A percentile compares a stretch with the other conserved stretches of the same genome.
These are phyloP conservation scores for Clunio marinus DNA, from an alignment of 2,888 invertebrate species.

Conservation along the genomic window DNA sequence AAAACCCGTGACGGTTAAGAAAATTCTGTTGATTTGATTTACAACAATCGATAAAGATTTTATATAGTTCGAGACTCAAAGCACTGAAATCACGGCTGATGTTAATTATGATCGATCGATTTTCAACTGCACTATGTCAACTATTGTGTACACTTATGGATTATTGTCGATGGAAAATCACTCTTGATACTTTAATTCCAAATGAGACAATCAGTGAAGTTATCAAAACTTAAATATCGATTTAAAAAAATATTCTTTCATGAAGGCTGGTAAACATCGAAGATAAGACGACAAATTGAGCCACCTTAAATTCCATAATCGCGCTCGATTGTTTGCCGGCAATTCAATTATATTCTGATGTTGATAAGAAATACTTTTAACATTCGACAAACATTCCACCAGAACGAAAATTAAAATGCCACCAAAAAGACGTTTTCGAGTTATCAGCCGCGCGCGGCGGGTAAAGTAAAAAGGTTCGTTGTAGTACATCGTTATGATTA, in stretches of 20 bases:
- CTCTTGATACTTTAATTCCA: constrained; percentile 36
- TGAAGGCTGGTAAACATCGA: constrained; percentile 1
- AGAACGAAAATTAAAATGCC: constrained; percentile 9
- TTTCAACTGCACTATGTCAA: neutral
- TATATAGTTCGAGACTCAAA: neutral
- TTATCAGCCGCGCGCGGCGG: constrained; percentile 17
- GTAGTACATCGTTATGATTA: constrained; percentile 20
- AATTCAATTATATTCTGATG: neutral
- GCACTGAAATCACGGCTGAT: constrained; percentile 30
- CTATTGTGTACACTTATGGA: constrained; percentile 18
- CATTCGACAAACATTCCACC: constrained; percentile 10
- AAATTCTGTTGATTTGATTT: neutral
- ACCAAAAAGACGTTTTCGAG: constrained; percentile 22
- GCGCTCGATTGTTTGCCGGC: constrained; percentile 2
- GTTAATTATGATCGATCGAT: constrained; percentile 36
- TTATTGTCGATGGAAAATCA: neutral
- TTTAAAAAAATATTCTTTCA: too few species aligned
- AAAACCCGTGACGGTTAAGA: neutral
- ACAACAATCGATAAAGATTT: constrained; percentile 5
- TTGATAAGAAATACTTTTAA: neutral
- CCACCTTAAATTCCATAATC: constrained; percentile 15
- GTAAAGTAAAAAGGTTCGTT: neutral
- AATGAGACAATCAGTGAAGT: constrained; percentile 35
- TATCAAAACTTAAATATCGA: constrained; percentile 1
- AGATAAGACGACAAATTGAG: neutral